Conservation (phyloP, 2,113 vertebrate species). For the Rhinichthys klamathensis region DNA sequence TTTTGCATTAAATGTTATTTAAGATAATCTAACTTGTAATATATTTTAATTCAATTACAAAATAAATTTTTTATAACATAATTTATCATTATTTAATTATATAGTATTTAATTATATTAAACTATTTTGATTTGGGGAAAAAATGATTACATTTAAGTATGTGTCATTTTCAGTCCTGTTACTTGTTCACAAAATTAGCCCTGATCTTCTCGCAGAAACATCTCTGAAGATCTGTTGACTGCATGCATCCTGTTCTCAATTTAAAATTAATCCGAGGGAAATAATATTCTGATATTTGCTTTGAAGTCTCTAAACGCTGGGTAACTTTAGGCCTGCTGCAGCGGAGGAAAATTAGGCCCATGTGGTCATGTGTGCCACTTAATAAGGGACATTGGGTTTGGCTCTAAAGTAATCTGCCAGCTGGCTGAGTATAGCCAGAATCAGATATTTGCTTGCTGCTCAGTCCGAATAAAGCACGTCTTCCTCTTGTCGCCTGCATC, state of each 20-base stretch:
- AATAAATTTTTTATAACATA: no score
- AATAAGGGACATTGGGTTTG: conserved; percentile 63
- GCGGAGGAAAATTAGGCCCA: conserved; percentile 55
- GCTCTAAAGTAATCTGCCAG: conserved; percentile 52
- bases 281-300: conserved; percentile 54
- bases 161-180: background rate
- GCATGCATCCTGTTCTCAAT: conserved; percentile 59
- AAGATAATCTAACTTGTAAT: no score
- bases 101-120: background rate
- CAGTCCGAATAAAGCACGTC: conserved; percentile 46
- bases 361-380: conserved; percentile 62
- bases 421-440: conserved; percentile 46
- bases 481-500: conserved; percentile 18
- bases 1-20: background rate
- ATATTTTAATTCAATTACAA: no score
- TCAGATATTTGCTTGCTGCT: conserved; percentile 51
- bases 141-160: background rate
- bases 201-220: conserved; percentile 40
- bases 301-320: conserved; percentile 61
- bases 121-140: background rate
- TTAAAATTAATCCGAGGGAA: conserved; percentile 58
- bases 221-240: conserved; percentile 15
- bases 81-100: background rate
- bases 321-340: conserved; percentile 54
- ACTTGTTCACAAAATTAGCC: conserved; percentile 13